Conservation (phyloP, 2,113 vertebrate genomes). For the Halcyon senegalensis region DNA sequence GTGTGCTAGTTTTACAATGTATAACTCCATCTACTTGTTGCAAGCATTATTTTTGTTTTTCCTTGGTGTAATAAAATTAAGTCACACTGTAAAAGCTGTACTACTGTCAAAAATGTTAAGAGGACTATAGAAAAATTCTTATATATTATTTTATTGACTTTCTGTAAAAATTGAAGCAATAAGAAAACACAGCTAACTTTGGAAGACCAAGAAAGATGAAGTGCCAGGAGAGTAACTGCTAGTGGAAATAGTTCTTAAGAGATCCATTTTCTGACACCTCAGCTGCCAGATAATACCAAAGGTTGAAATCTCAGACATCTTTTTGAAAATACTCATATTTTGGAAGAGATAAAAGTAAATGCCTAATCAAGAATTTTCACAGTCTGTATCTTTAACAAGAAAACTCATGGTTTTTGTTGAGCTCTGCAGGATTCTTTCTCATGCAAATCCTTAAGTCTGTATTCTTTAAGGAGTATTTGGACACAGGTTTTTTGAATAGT, state of each 20-base stretch:
- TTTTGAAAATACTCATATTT: not conserved
- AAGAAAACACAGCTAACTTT: not conserved
- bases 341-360: not conserved
- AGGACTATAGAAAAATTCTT: not conserved
- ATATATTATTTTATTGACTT: not conserved
- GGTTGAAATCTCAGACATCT: not conserved
- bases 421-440: not conserved
- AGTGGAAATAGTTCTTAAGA: not conserved
- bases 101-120: not conserved
- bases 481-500: not conserved
- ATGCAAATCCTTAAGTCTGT: not conserved
- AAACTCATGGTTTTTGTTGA: not conserved
- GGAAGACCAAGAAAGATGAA: not conserved
- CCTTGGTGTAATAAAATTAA: slow-evolving; percentile 23
- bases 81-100: not conserved
- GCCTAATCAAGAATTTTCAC: not conserved
- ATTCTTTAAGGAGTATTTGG: not conserved
- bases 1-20: not conserved
- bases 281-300: not conserved
- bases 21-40: not conserved
- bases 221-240: not conserved
- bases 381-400: not conserved
- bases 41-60: not conserved
- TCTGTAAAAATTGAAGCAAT: not conserved
- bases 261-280: not conserved